Evolutionary conservation across 2,888 invertebrate species (phyloP).

Genomic region (Trichogramma dendrolimi): DNA sequence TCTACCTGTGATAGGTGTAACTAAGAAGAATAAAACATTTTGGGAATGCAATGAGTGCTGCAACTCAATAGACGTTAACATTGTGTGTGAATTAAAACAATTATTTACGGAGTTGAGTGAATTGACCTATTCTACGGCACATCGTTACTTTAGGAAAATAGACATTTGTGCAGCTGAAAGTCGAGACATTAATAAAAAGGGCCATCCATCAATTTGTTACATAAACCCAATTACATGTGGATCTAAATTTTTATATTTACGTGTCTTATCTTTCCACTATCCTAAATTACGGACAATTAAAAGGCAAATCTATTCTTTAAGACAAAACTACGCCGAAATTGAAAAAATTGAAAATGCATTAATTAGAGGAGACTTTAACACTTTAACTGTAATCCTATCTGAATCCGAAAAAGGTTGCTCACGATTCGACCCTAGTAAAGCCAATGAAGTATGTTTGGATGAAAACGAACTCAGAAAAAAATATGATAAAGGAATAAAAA

Average conservation of each 20-base stretch:
- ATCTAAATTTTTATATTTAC: slow-evolving; percentile 24
- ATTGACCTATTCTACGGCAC: not conserved
- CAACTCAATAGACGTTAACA: not conserved
- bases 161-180: not conserved
- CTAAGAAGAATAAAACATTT: not conserved
- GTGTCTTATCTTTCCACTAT: slow-evolving; percentile 28
- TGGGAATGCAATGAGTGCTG: not conserved
- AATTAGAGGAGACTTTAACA: no score
- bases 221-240: slow-evolving; percentile 23
- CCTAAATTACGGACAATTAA: slow-evolving; percentile 6
- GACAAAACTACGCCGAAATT: no score
- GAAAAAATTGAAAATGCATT: no score
- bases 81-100: not conserved
- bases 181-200: slow-evolving; percentile 5
- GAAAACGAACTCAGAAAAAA: slow-evolving; percentile 25
- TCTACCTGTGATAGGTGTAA: not conserved
- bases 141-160: not conserved
- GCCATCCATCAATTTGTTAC: slow-evolving; percentile 13
- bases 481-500: slow-evolving; percentile 26
- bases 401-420: no score
- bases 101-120: not conserved
- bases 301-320: slow-evolving; percentile 1
- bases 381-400: no score
- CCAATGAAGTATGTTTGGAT: slow-evolving; percentile 22
- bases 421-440: no score